Evolutionary conservation across 2,888 invertebrate genomes (phyloP), one percentile per base, ranked within the genome.

Genomic region (Plagodis pulveraria): DNA sequence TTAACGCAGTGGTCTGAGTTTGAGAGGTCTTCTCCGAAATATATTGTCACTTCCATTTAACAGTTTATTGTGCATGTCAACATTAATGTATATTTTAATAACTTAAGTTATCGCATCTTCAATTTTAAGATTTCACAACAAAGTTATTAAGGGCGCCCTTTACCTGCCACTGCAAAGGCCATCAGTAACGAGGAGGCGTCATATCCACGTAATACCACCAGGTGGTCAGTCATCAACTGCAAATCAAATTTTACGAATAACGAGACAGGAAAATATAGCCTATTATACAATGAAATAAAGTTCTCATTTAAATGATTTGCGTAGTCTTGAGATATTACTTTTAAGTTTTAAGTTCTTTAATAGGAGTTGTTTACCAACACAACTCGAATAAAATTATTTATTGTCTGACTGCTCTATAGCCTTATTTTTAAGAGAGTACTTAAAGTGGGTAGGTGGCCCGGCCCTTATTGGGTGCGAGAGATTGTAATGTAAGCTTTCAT

Each of bases 281-380:
- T 36, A 58, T 2, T 40, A 8, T 40, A 40, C 40, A 22, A 2
- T 4, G 10, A 36, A 10, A 40, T 40, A 40, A 22, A 22, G 22
- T 22, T 22, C 22, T 22, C 22, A 5, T 22, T 11, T 0, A 10
- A 57, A 65, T 58, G 44, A 22, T 44, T 11, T 32, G 38, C 56
- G 12, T 49, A n/a, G 1, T 11, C 41, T 1, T 40, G 40, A 9
- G 10, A 44, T 54, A 56, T 34, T 22, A 40, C 47, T 42, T 50
- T 50, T 41, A 42, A 33, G 36, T 5, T 33, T n/a, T n/a, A n/a
- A n/a, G n/a, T n/a, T 50, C 58, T 62, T 22, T 56, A 60, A 62
- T 57, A 50, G 68, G 68, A 62, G 54, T 68, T 68, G 64, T 66
- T 68, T 66, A 66, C 59, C 66, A 66, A 66, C 63, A 66, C 56